These are phyloP conservation scores for Deilephila porcellus DNA, from an alignment of 2,888 invertebrate genomes.

Conservation along the genomic window DNA sequence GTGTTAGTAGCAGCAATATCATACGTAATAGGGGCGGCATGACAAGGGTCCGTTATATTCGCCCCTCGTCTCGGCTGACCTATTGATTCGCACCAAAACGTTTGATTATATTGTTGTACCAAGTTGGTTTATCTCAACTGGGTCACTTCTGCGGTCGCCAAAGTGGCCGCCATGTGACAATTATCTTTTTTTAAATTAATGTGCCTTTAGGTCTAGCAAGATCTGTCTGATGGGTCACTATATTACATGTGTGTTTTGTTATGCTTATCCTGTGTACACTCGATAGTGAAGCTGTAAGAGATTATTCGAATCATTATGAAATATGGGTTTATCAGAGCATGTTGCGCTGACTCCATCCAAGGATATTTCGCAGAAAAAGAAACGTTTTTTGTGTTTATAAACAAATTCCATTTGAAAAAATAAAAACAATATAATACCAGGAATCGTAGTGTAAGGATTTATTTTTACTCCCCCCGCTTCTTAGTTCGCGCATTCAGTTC, in stretches of 20 bases:
- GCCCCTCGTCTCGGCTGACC: constrained; percentile 52
- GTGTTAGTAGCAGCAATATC: constrained; percentile 26
- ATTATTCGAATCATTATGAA: too few species aligned
- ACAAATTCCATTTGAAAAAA: not conserved
- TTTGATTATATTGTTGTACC: constrained; percentile 28
- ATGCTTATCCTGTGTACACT: too few species aligned
- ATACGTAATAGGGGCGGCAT: constrained; percentile 49
- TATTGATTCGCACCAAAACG: constrained; percentile 56
- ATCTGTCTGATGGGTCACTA: too few species aligned
- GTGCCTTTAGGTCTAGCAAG: too few species aligned
- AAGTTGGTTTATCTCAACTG: constrained; percentile 21
- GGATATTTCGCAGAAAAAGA: too few species aligned
- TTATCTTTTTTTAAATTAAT: too few species aligned
- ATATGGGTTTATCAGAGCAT: too few species aligned
- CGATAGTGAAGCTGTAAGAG: too few species aligned
- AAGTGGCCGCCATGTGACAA: not conserved
- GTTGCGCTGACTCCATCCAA: too few species aligned
- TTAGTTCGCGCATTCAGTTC: not conserved
- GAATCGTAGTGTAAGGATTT: constrained; percentile 1
- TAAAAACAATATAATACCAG: not conserved
- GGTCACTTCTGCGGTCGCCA: not conserved
- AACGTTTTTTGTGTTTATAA: not conserved
- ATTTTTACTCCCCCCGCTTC: not conserved
- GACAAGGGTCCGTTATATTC: constrained; percentile 66
- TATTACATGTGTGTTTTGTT: too few species aligned